Conservation (phyloP, 2,888 invertebrate species). For the Osmoderma eremita region DNA sequence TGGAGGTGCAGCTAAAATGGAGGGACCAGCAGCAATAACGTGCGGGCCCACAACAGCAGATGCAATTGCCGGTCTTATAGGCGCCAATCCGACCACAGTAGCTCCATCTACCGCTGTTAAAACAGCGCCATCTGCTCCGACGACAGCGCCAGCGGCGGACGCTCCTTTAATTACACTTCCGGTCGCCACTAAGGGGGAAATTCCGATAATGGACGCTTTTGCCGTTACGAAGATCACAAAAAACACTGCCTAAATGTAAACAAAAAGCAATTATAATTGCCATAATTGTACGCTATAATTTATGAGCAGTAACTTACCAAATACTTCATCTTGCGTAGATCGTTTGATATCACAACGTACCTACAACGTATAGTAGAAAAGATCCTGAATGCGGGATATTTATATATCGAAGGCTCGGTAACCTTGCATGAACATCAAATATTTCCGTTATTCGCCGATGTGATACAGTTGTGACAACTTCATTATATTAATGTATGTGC, state of each 20-base stretch:
- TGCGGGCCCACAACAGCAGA: slow-evolving; percentile 29
- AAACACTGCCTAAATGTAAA: slow-evolving; percentile 50
- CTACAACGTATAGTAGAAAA: slow-evolving; percentile 15
- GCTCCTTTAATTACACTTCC: slow-evolving; percentile 56
- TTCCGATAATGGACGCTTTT: slow-evolving; percentile 54
- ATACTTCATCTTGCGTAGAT: slow-evolving; percentile 52
- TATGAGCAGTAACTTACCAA: slow-evolving; percentile 51
- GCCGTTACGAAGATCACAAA: slow-evolving; percentile 52
- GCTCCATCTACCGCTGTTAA: slow-evolving; percentile 38
- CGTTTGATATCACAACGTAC: slow-evolving; percentile 19
- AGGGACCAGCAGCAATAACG: slow-evolving; percentile 2
- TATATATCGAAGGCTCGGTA: slow-evolving; percentile 26
- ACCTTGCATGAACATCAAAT: slow-evolving; percentile 30
- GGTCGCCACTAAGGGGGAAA: slow-evolving; percentile 52
- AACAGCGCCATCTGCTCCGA: slow-evolving; percentile 35
- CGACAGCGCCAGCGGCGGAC: slow-evolving; percentile 51
- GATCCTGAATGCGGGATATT: slow-evolving; percentile 22
- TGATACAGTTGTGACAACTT: slow-evolving; percentile 9
- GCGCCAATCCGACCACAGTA: slow-evolving; percentile 36
- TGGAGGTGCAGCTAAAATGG: slow-evolving; percentile 16
- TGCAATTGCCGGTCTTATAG: slow-evolving; percentile 17
- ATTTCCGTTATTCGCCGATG: neutral
- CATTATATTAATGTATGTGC: neutral
- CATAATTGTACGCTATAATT: neutral
- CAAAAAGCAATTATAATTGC: too few relatives aligned